These are phyloP conservation scores for Bujurquina vittata DNA, from an alignment of 2,113 vertebrate species.

Conservation along the genomic window DNA sequence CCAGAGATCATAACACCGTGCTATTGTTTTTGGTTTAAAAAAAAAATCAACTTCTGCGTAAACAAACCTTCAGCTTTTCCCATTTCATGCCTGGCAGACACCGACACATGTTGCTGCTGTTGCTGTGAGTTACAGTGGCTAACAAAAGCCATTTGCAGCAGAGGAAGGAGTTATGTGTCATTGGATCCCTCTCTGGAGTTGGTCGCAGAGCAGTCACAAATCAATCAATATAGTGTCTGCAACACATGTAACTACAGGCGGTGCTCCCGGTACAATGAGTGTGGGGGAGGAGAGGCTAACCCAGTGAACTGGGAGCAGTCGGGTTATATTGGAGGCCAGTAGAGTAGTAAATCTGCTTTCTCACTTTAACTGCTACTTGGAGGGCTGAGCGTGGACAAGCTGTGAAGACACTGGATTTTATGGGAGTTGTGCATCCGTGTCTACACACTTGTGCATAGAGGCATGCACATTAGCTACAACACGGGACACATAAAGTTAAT, in stretches of 20 bases:
- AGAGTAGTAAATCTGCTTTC: constrained; percentile 39
- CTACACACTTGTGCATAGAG: background rate
- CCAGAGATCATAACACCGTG: constrained; percentile 9
- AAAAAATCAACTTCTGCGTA: constrained; percentile 16
- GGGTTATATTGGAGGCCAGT: constrained; percentile 21
- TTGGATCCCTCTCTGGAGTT: constrained; percentile 56
- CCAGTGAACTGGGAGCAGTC: constrained; percentile 42
- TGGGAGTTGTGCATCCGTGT: background rate
- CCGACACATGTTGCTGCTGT: background rate
- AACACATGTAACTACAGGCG: constrained; percentile 59
- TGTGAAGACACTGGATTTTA: background rate
- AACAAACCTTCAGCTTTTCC: constrained; percentile 36
- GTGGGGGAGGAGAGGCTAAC: constrained; percentile 43
- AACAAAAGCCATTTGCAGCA: constrained; percentile 52
- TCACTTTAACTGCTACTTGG: constrained; percentile 15
- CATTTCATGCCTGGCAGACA: constrained; percentile 41
- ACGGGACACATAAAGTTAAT: constrained; percentile 7
- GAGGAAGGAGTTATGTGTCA: constrained; percentile 53
- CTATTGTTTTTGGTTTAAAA: constrained; percentile 22
- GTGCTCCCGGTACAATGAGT: background rate
- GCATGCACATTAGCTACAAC: background rate
- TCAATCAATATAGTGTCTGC: constrained; percentile 64
- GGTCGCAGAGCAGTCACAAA: constrained; percentile 53
- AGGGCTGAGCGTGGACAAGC: background rate
- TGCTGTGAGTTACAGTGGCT: constrained; percentile 17